Percentiles rank a stretch among this genome's conserved stretches.
Evolutionary conservation across 2,888 invertebrate genomes (phyloP).

Genomic region (Augochlorella aurata): DNA sequence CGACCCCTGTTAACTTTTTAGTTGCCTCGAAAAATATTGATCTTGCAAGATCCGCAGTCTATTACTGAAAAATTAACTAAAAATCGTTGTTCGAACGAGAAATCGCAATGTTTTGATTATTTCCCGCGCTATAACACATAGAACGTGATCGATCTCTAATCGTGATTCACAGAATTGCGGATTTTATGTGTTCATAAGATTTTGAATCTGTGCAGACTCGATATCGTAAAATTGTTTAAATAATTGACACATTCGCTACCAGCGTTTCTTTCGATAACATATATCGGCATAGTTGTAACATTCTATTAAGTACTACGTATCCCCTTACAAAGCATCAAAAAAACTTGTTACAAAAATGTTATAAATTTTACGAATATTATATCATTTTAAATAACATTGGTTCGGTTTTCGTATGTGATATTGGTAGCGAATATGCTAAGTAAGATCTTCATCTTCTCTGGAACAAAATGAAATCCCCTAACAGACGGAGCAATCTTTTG

Average conservation of each 20-base stretch:
- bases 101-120: conserved; percentile 39
- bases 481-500: not conserved
- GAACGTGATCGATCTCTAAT: conserved; percentile 42
- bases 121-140: conserved; percentile 44
- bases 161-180: not conserved
- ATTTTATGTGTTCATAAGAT: not conserved
- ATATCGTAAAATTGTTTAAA: not conserved
- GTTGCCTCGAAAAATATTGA: not conserved
- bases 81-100: conserved; percentile 49
- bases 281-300: not conserved
- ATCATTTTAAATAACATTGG: not conserved
- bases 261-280: conserved; percentile 1
- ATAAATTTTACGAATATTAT: not conserved
- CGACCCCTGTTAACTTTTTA: not conserved
- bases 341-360: not conserved
- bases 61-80: conserved; percentile 34
- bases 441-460: not conserved
- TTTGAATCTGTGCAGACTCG: not conserved
- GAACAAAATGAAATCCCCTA: not conserved
- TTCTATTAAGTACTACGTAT: not conserved
- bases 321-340: no score
- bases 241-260: not conserved
- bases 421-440: not conserved
- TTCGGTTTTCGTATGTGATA: not conserved
- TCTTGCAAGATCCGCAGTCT: not conserved